Base-by-base conservation (phyloP, 1,140 invertebrate genomes). In the Dreissena polymorpha region DNA sequence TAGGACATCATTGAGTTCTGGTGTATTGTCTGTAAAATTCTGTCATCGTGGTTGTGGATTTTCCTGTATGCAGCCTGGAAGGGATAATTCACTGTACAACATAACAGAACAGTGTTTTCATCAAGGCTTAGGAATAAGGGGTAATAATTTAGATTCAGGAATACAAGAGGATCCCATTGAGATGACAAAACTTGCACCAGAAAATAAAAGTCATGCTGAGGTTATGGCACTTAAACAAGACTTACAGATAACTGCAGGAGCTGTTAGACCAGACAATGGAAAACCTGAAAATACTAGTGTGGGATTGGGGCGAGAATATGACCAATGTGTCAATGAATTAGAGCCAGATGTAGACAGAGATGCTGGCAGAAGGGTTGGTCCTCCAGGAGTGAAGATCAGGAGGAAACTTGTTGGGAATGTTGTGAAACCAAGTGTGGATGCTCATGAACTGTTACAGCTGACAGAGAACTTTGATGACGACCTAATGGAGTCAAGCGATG, bases 11-110 rank as follows among this genome's bases (percentile, higher is more conserved):
- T 39, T 8, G 39, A 69, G 65, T 60, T 29, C 13, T 25, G 60
- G 72, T 39, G 72, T 49, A 23, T 60, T 70, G 67, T 63, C 78
- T 63, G 25, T 29, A 3, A 49, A 57, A 63, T 53, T 80, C 21
- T 80, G 78, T 23, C 78, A 80, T 53, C 57, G 67, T 23, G 21
- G 67, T 64, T 80, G 78, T 80, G 78, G 68, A 65, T 80, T 80
- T 65, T 80, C 78, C 49, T 80, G 78, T 80, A 69, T 80, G 25
- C 68, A 80, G 53, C 50, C 60, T 10, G 50, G 78, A 16, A 80
- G 72, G 67, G 78, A 80, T 21, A 72, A 71, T 25, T 80, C 78
- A 60, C 53, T 50, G 53, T 80, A 80, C 49, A 80, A 69, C 53
- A 27, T 80, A 50, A 68, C 78, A 18, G 78, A 80, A 18, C 18